Base-by-base conservation (phyloP, 53 echinoderm and acorn worm genomes). In the Henricia sp. region DNA sequence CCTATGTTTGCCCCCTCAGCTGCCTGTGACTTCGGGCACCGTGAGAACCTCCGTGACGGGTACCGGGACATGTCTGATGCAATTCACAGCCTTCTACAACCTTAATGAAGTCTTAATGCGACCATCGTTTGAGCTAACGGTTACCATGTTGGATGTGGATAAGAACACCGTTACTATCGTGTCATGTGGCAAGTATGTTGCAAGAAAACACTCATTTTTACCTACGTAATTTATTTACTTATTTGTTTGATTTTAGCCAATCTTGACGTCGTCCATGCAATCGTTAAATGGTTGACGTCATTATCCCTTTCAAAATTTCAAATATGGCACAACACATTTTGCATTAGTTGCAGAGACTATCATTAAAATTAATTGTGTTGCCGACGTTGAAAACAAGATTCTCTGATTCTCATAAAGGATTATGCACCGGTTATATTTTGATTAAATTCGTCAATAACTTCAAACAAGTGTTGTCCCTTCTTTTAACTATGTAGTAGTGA, bases 1-100 rank as follows among this genome's bases (percentile, higher is more conserved):
- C 10, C 20, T 30, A 48, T 8, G 10, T 35, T 69, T 12, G 72
- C 27, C 30, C 26, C 33, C 50, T 17, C 67, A 93, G 94, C 53
- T 94, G 46, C 82, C 88, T 0, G 89, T 88, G 57, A 51, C 82
- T 0, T 58, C 82, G 2, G 94, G 94, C 20, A 62, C 52, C 13
- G 67, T 94, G 4, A 66, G 21, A 13, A 84, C 85, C 0, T n/a
- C 23, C 1, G 83, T 83, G 24, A 60, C 88, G n/a, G 94, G 94
- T 24, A 56, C 54, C 1, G 94, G 94, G 6, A 68, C 88, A 16
- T 84, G 78, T 60, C 83, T 94, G 1, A 54, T 94, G 26, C 91
- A 91, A 29, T 88, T 94, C 88, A 50, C 80, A 6, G 88, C 85
- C 2, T 70, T 82, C 74, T 94, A 91, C 71, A 94, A 94, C 86